Conservation (phyloP, 2,888 invertebrate species). For the Drosophila histrio region DNA sequence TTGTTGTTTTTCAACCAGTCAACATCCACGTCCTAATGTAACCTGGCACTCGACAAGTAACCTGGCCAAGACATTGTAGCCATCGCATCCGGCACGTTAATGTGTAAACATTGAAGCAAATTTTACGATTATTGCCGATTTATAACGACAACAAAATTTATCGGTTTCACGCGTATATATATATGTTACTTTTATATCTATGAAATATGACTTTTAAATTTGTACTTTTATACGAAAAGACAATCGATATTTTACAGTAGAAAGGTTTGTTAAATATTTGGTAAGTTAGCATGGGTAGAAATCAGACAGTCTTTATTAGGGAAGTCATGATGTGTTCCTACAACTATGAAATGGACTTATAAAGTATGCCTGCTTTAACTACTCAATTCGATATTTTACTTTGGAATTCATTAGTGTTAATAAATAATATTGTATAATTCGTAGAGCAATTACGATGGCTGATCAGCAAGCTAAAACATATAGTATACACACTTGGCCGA, state of each 20-base stretch:
- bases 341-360: not conserved
- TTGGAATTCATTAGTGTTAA: not conserved
- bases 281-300: too few species aligned
- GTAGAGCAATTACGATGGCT: not conserved
- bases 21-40: slow-evolving; percentile 7
- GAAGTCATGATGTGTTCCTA: not conserved
- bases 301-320: not conserved
- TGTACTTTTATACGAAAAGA: not conserved
- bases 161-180: slow-evolving; percentile 21
- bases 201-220: not conserved
- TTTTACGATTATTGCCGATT: slow-evolving; percentile 55
- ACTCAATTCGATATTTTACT: not conserved
- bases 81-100: slow-evolving; percentile 35
- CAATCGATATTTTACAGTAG: too few species aligned
- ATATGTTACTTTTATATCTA: not conserved
- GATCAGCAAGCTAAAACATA: not conserved
- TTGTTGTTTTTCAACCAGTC: slow-evolving; percentile 8
- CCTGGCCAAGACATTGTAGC: slow-evolving; percentile 1
- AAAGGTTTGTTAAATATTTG: too few species aligned
- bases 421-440: not conserved
- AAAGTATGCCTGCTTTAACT: not conserved
- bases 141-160: slow-evolving; percentile 24
- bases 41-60: not conserved
- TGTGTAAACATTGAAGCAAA: slow-evolving; percentile 34
- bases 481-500: slow-evolving; percentile 2